These are phyloP conservation scores for Formica aserva DNA, from an alignment of 2,888 invertebrate genomes.

Conservation along the genomic window DNA sequence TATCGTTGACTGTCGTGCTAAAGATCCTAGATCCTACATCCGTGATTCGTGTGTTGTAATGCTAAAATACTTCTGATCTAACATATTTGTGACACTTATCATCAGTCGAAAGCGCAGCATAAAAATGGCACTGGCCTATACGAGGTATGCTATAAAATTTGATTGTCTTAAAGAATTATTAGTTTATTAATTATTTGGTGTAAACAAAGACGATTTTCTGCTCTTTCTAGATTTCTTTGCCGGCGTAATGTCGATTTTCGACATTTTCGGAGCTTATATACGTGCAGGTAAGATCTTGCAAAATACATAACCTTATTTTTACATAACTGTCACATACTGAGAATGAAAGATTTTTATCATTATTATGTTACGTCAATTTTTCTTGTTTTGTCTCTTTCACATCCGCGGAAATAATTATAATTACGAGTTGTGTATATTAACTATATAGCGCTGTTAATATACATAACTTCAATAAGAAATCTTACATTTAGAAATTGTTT, in stretches of 20 bases:
- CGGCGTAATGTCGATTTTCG: conserved; percentile 43
- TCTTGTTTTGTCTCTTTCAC: background rate
- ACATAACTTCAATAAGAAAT: background rate
- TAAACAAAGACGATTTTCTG: background rate
- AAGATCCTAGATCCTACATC: background rate
- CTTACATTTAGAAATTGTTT: background rate
- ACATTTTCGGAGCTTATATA: conserved; percentile 21
- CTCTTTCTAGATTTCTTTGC: conserved; percentile 24
- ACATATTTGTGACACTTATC: conserved; percentile 6
- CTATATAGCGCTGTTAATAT: background rate
- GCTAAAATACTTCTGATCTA: background rate
- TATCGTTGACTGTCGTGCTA: background rate
- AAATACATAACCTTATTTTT: conserved; percentile 61
- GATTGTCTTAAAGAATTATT: background rate
- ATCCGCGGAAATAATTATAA: background rate
- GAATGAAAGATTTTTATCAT: conserved; percentile 20
- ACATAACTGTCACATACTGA: conserved; percentile 39
- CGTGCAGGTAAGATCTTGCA: conserved; percentile 64
- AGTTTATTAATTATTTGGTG: background rate
- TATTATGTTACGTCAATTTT: conserved; percentile 24
- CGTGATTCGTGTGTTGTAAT: background rate
- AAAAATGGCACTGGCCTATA: conserved; percentile 31
- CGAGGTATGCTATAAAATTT: conserved; percentile 1
- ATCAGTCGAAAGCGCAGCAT: conserved; percentile 1
- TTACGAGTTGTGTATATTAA: background rate